Evolutionary conservation across 2,888 invertebrate genomes (phyloP).

Genomic region (Tachina grossa): DNA sequence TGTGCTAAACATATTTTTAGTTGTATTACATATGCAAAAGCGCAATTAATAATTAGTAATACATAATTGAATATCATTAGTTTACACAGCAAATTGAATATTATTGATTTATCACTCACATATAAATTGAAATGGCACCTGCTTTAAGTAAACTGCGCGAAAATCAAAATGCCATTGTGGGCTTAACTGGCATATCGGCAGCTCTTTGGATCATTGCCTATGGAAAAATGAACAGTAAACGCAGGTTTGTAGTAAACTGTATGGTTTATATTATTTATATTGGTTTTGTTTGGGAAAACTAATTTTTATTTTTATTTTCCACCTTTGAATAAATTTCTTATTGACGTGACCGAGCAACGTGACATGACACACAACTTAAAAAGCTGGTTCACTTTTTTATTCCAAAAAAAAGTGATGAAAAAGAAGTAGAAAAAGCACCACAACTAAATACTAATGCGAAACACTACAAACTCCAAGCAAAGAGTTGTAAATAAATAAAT

Average conservation of each 20-base stretch:
- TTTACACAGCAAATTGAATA: constrained; percentile 3
- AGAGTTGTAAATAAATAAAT: no score
- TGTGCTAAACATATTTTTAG: constrained; percentile 1
- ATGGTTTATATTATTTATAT: background rate
- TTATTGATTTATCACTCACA: constrained; percentile 55
- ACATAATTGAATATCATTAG: constrained; percentile 45
- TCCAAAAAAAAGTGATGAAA: no score
- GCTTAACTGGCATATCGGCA: constrained; percentile 86
- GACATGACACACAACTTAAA: no score
- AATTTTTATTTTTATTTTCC: no score
- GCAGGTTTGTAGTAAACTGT: constrained; percentile 77
- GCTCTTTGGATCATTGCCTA: constrained; percentile 85
- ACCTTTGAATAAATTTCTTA: no score
- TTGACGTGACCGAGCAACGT: no score
- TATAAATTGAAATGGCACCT: constrained; percentile 86
- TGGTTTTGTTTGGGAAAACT: background rate
- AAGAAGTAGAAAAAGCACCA: no score
- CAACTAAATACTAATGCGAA: no score
- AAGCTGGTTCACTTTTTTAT: no score
- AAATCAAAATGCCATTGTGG: constrained; percentile 85
- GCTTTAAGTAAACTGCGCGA: constrained; percentile 89
- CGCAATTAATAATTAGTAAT: constrained; percentile 38
- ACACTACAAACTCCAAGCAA: no score
- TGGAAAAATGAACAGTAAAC: constrained; percentile 84
- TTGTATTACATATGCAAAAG: constrained; percentile 5